Base-by-base conservation (phyloP, 2,888 invertebrate genomes). In the Apoderus coryli region DNA sequence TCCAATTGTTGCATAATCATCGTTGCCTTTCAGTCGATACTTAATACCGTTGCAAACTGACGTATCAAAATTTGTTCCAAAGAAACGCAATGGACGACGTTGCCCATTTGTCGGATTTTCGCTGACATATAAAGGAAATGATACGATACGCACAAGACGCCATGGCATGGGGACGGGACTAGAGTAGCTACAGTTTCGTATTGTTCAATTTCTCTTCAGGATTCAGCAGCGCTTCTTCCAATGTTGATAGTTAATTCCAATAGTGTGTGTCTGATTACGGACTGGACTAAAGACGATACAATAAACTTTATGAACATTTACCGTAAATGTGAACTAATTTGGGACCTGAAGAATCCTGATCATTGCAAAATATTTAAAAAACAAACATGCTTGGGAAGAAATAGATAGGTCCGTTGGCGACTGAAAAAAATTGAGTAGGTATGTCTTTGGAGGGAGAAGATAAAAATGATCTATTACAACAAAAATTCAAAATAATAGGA, bases 61-160 rank as follows among this genome's bases (percentile, higher is more conserved):
- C 13, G 26, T 26, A 26, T 26, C 26, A 26, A 26, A 13, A 26
- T 26, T 12, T 26, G 26, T n/a, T 6, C 10, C 26, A 26, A 11
- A 26, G 26, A 26, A 26, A 26, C 26, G 12, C 26, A 26, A 26
- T 14, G 13, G 12, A 13, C 26, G 6, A 6, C 12, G 13, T 26
- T 14, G 26, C n/a, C 26, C 26, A 26, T 4, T 26, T 26, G 26
- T 26, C 14, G 26, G 11, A 14, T 24, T 15, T 14, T 33, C 25
- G n/a, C 10, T 10, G 22, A 22, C 5, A 26, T 14, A 26, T 26
- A 11, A 26, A 26, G 13, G 26, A 30, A 30, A 30, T 27, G 16
- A 30, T 26, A 31, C 10, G 15, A 31, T 31, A 22, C 22, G 14
- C 14, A 31, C 14, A 11, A n/a, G n/a, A n/a, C n/a, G n/a, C 7